A percentile compares a stretch with the other conserved stretches of the same genome.
phyloP scores from a whole-genome alignment of 2,113 vertebrate genomes.

The Stegostoma tigrinum region DNA sequence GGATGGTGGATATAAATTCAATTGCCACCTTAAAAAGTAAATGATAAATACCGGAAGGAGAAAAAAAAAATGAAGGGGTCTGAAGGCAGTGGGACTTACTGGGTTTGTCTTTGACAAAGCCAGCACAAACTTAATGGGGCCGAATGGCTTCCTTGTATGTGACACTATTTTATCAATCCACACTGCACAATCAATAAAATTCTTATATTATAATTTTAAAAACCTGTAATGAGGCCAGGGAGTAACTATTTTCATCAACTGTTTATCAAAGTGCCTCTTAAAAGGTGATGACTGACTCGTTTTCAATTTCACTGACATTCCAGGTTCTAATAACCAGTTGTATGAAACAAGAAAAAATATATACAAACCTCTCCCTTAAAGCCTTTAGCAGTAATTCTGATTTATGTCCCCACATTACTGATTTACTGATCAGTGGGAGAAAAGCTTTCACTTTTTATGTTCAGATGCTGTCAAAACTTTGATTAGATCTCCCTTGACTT shows the following conservation, averaged over 20 bases:
- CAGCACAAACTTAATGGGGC: not conserved
- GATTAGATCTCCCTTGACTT: slow-evolving; percentile 21
- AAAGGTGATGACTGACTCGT: not conserved
- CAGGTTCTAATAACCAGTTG: slow-evolving; percentile 5
- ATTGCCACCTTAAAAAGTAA: not conserved
- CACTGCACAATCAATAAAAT: not conserved
- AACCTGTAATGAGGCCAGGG: not conserved
- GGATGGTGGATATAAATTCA: not conserved
- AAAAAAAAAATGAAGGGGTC: not conserved
- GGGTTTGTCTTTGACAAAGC: not conserved
- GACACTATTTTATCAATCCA: not conserved
- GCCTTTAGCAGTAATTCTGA: not conserved
- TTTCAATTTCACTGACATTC: not conserved
- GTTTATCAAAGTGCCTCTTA: not conserved
- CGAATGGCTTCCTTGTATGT: not conserved
- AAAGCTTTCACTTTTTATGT: slow-evolving; percentile 16
- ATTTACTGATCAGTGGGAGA: slow-evolving; percentile 27
- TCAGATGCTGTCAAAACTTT: not conserved
- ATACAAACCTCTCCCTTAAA: not conserved
- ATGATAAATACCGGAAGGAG: not conserved
- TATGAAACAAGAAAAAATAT: not conserved
- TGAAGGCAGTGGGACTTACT: not conserved
- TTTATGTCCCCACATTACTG: not conserved
- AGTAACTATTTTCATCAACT: not conserved
- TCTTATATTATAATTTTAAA: not conserved